These are phyloP conservation scores for Hydrolagus colliei DNA, from an alignment of 2,797 vertebrate genomes.

Conservation along the genomic window DNA sequence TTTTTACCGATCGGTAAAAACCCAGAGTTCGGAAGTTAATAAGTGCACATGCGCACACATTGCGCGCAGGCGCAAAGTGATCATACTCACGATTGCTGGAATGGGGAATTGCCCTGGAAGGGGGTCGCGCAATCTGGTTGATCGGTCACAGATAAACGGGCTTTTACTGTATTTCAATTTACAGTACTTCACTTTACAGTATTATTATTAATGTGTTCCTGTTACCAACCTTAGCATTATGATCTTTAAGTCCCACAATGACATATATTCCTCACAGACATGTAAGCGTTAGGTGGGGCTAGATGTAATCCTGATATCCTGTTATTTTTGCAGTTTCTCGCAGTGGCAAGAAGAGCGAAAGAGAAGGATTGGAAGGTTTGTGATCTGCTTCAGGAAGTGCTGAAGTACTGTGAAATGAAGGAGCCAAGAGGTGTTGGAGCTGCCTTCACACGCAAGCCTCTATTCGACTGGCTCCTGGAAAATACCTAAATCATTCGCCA, in stretches of 20 bases:
- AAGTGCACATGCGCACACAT: too few species aligned
- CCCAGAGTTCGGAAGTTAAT: too few species aligned
- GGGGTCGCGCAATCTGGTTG: too few species aligned
- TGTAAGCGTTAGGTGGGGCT: not conserved
- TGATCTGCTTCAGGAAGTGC: slow-evolving; percentile 78
- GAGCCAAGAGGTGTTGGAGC: slow-evolving; percentile 50
- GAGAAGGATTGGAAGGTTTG: slow-evolving; percentile 78
- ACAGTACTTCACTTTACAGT: too few species aligned
- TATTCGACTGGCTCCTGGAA: slow-evolving; percentile 86
- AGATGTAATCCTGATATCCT: not conserved
- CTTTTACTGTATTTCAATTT: too few species aligned
- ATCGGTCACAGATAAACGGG: too few species aligned
- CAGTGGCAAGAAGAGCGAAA: slow-evolving; percentile 66
- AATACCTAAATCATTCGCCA: slow-evolving; percentile 56
- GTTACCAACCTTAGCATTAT: slow-evolving; percentile 21
- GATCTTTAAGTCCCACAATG: not conserved
- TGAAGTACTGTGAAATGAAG: slow-evolving; percentile 73
- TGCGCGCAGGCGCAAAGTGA: too few species aligned
- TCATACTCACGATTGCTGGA: too few species aligned
- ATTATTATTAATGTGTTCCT: not conserved
- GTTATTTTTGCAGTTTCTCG: slow-evolving; percentile 51
- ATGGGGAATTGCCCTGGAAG: too few species aligned
- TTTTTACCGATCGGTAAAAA: too few species aligned
- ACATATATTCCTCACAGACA: slow-evolving; percentile 22
- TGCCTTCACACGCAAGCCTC: slow-evolving; percentile 49